These are phyloP conservation scores for Heliconius ismenius DNA, from an alignment of 2,888 invertebrate species.

Conservation along the genomic window DNA sequence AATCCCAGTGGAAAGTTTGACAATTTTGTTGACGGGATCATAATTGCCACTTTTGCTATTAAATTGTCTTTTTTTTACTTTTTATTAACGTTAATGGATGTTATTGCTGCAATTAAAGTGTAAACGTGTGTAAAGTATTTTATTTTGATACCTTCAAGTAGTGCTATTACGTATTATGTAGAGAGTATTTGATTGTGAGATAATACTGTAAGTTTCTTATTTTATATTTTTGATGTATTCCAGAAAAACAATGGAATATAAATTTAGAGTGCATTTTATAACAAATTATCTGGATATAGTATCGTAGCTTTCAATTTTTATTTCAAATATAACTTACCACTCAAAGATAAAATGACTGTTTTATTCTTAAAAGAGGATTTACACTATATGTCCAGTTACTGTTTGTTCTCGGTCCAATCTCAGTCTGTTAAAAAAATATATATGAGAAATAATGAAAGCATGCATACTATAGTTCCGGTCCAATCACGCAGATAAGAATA, in stretches of 20 bases:
- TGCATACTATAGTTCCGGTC: too few relatives aligned
- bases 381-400: too few relatives aligned
- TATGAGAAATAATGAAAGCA: neutral
- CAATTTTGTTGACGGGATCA: slow-evolving; percentile 47
- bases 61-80: neutral
- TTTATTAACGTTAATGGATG: neutral
- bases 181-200: neutral
- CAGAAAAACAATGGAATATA: neutral
- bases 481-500: too few relatives aligned
- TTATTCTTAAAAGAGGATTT: too few relatives aligned
- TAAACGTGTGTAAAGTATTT: neutral
- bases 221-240: neutral
- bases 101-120: slow-evolving; percentile 5
- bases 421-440: neutral
- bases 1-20: slow-evolving; percentile 68
- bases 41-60: slow-evolving; percentile 25
- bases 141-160: slow-evolving; percentile 8
- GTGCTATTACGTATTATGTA: neutral
- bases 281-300: neutral
- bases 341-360: too few relatives aligned
- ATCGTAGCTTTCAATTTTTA: neutral
- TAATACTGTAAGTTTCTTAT: neutral
- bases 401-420: too few relatives aligned
- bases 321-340: too few relatives aligned
- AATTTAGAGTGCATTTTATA: neutral